These are phyloP conservation scores for Tylochromis polylepis DNA, from an alignment of 2,113 vertebrate species.

Conservation along the genomic window DNA sequence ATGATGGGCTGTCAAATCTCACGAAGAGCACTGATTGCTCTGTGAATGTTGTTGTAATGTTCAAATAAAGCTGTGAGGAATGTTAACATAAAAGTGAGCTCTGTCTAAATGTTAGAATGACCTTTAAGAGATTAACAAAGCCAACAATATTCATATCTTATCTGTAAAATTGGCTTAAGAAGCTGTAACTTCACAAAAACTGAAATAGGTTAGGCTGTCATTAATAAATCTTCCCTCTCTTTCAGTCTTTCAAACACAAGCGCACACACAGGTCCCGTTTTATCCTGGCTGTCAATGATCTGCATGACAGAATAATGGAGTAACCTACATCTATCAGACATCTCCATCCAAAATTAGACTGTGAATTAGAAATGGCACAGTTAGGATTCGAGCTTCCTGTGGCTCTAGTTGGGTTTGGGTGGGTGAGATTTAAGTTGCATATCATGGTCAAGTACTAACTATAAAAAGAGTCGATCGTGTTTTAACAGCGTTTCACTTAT, in stretches of 20 bases:
- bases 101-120: background rate
- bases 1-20: background rate
- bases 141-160: background rate
- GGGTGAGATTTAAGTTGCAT: background rate
- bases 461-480: background rate
- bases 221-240: background rate
- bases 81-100: background rate
- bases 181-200: background rate
- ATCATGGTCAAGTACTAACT: background rate
- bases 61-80: background rate
- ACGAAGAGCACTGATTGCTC: background rate
- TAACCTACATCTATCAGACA: background rate
- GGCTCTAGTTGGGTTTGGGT: background rate
- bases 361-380: background rate
- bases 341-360: background rate
- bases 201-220: background rate
- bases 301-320: background rate
- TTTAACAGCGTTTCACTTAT: background rate
- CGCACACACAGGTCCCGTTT: background rate
- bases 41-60: background rate
- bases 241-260: background rate
- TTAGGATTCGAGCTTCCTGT: background rate
- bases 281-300: background rate
- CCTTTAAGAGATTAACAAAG: background rate
- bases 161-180: background rate